Evolutionary conservation across 2,113 vertebrate genomes (phyloP).

Genomic region (Cranoglanis bouderius): DNA sequence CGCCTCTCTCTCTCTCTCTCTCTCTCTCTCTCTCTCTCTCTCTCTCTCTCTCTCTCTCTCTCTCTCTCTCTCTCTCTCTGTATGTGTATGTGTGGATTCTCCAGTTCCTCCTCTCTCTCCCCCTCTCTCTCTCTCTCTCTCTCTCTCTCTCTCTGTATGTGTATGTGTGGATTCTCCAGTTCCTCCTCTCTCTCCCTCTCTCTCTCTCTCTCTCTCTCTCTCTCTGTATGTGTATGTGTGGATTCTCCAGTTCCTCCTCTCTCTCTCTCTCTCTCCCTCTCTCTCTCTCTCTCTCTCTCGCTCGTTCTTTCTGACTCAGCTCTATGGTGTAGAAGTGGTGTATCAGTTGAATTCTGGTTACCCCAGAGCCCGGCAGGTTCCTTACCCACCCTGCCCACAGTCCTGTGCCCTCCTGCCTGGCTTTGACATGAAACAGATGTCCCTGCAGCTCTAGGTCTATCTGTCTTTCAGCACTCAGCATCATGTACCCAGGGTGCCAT

Average conservation of each 20-base stretch:
- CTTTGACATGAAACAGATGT: conserved; percentile 33
- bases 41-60: too few relatives aligned
- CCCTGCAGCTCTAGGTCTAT: conserved; percentile 3
- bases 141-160: neutral
- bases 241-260: neutral
- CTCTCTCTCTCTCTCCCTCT: neutral
- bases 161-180: neutral
- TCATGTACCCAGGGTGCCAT: conserved; percentile 45
- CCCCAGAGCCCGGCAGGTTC: neutral
- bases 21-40: neutral
- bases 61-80: neutral
- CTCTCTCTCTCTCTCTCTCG: neutral
- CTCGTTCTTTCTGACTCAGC: neutral
- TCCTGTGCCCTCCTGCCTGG: conserved; percentile 10
- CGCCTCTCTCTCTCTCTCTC: neutral
- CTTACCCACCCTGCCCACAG: neutral
- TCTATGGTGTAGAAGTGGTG: neutral
- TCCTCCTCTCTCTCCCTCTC: neutral
- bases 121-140: neutral
- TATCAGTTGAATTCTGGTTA: neutral
- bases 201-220: neutral
- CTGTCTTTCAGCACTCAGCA: conserved; percentile 5
- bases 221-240: neutral
- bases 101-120: neutral
- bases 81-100: neutral